phyloP scores from a whole-genome alignment of 1,140 invertebrate genomes.

The Ceratitis capitata region DNA sequence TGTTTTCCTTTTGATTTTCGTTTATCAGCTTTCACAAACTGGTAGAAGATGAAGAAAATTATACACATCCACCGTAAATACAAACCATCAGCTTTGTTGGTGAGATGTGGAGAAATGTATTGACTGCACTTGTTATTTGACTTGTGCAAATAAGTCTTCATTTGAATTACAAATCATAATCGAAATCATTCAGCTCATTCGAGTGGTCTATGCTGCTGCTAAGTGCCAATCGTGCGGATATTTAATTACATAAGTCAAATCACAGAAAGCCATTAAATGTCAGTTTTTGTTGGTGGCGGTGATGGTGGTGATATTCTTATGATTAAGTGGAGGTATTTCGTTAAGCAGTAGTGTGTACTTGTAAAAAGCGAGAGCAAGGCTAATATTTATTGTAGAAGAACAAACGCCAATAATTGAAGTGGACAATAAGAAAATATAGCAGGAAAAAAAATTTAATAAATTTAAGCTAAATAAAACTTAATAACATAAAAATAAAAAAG shows the following conservation, averaged over 20 bases:
- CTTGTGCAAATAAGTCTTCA: slow-evolving; percentile 21
- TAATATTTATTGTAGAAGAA: background rate
- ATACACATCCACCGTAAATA: background rate
- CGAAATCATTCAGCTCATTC: slow-evolving; percentile 23
- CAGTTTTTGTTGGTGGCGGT: background rate
- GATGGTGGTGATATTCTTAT: background rate
- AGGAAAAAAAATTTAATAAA: no score
- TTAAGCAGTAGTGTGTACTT: background rate
- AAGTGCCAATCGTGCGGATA: slow-evolving; percentile 20
- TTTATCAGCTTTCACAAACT: background rate
- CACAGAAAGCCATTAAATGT: background rate
- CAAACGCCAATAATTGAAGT: background rate
- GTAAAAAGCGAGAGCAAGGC: background rate
- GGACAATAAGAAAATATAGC: no score
- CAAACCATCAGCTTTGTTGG: background rate
- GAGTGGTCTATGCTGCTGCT: background rate
- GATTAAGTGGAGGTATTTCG: background rate
- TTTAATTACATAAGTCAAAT: slow-evolving; percentile 27
- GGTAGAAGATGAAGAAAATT: background rate
- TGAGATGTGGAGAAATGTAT: background rate
- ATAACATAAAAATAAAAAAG: no score
- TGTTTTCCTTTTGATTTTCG: slow-evolving; percentile 34
- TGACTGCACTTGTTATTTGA: background rate
- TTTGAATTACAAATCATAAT: slow-evolving; percentile 38
- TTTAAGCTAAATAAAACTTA: no score